Percentiles rank a stretch among this genome's conserved stretches.
Evolutionary conservation across 2,888 invertebrate species (phyloP).

Genomic region (Phytoseiulus persimilis): DNA sequence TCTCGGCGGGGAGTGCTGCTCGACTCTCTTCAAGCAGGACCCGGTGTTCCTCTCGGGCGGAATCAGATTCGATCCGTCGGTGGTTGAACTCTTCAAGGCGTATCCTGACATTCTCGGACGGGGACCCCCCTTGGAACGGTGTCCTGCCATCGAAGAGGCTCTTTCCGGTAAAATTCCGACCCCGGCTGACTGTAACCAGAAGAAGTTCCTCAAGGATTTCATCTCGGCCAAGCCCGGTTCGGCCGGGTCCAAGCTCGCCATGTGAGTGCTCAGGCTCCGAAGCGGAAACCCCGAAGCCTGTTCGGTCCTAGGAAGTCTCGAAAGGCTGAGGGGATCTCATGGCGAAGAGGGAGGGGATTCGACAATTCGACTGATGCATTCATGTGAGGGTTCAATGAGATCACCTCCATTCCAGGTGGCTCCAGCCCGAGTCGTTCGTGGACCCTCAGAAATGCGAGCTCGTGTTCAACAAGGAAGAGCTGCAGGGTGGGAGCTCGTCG

Average conservation of each 20-base stretch:
- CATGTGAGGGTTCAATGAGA: conserved; percentile 32
- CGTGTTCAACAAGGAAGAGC: conserved; percentile 59
- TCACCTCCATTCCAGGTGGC: conserved; percentile 59
- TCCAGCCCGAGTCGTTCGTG: conserved; percentile 82
- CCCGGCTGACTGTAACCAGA: conserved; percentile 70
- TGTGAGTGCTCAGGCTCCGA: conserved; percentile 34
- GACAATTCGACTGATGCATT: not conserved
- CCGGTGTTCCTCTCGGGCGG: conserved; percentile 52
- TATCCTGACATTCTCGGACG: conserved; percentile 72
- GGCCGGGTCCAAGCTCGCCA: conserved; percentile 79
- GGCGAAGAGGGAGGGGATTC: too few relatives aligned
- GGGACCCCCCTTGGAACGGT: conserved; percentile 76
- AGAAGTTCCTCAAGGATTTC: conserved; percentile 83
- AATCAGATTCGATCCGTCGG: not conserved
- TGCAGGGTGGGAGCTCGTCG: conserved; percentile 72
- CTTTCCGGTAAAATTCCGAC: conserved; percentile 76
- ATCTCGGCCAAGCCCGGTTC: conserved; percentile 76
- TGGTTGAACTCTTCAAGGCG: conserved; percentile 56
- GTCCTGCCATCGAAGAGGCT: conserved; percentile 78
- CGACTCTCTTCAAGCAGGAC: conserved; percentile 75
- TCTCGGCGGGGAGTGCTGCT: conserved; percentile 81
- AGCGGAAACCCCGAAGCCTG: too few relatives aligned
- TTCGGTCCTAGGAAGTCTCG: too few relatives aligned
- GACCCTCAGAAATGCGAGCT: conserved; percentile 81
- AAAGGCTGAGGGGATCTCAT: too few relatives aligned